Base-by-base conservation (phyloP, 2,113 vertebrate genomes). In the Electrona antarctica region DNA sequence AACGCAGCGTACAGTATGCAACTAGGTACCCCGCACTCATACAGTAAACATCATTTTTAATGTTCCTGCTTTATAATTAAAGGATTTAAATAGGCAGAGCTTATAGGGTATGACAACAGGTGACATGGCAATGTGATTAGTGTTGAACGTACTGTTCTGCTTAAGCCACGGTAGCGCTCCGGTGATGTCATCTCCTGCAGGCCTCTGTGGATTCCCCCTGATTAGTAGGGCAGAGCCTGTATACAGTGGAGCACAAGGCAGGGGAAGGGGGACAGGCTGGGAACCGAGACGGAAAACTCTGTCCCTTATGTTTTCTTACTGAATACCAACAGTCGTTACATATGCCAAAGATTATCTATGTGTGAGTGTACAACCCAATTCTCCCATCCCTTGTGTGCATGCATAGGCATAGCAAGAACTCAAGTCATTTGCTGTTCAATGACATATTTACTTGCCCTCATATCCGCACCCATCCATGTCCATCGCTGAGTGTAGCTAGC, bases 171-270 rank as follows among this genome's bases (percentile, higher is more conserved):
- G 81, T 65, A 76, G 78, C 85, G 80, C 64, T 21, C 3, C 47
- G 81, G 79, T 90, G 90, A 90, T 84, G 87, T 91, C 85, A 91
- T 82, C 82, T 64, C 73, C 72, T 85, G 50, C 67, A 45, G 77
- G 73, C 79, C 46, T 63, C 52, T 15, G 70, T 65, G 74, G 80
- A 71, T 79, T 79, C 76, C 82, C 46, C 63, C 66, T 66, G 64
- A 47, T 83, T 80, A 78, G 73, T 76, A 62, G 49, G 60, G 50
- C 76, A 73, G 67, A n/a, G 67, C 79, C 63, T 63, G 60, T 50
- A 46, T 15, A 9, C 54, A 61, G 62, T 29, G 56, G 52, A 13
- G 50, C 47, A 3, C 3, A 15, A 13, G 14, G 62, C 47, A 65
- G 66, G 65, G 68, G 49, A 12, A 47, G 14, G 71, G 55, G 71